Conservation (phyloP, 2,113 vertebrate genomes). For the Gymnogyps californianus region DNA sequence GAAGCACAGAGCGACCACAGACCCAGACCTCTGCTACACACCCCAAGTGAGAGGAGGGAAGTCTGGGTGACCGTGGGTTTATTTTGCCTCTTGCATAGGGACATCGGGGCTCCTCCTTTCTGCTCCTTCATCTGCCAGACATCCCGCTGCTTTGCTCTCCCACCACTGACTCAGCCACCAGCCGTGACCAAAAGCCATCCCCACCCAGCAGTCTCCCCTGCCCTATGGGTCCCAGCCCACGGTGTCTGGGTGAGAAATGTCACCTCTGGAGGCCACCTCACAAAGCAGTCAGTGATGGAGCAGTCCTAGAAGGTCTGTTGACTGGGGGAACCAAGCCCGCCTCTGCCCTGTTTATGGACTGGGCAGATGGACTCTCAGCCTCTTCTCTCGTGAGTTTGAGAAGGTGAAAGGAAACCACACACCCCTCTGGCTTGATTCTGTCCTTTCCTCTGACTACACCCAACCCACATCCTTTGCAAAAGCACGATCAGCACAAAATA, state of each 20-base stretch:
- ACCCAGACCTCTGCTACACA: fast-evolving
- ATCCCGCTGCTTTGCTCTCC: neutral
- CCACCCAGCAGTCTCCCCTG: fast-evolving
- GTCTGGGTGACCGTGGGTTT: fast-evolving
- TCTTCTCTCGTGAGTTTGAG: neutral
- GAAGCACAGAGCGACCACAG: neutral
- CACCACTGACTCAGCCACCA: neutral
- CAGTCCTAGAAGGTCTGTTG: neutral
- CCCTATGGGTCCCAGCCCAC: neutral
- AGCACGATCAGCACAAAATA: constrained; percentile 5
- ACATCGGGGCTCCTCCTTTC: neutral
- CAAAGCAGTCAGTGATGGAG: neutral
- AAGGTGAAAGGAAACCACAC: neutral
- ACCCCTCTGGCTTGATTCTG: neutral
- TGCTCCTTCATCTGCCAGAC: neutral
- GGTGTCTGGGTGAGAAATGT: neutral
- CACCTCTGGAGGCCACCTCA: neutral
- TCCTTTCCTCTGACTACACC: constrained; percentile 10
- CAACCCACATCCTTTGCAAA: constrained; percentile 51
- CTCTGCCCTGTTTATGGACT: neutral
- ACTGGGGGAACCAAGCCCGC: neutral
- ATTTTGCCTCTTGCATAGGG: neutral
- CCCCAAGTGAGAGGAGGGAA: neutral
- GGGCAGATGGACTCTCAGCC: neutral
- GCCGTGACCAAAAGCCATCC: neutral